Evolutionary conservation across 2,888 invertebrate genomes (phyloP), one percentile per base, ranked within the genome.

Genomic region (Punctoribates punctum): DNA sequence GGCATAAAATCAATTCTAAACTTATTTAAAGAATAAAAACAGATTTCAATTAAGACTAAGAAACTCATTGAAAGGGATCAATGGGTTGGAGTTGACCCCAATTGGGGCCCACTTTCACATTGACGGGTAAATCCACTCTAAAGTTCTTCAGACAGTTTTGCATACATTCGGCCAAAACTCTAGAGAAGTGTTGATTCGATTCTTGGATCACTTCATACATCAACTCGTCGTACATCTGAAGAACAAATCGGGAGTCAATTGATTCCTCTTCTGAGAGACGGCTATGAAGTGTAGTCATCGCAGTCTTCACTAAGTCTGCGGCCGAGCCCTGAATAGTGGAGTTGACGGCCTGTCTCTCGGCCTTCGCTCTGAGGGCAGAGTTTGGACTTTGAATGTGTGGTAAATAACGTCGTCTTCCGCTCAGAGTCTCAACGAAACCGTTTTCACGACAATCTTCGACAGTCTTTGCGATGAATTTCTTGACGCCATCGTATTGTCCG

Each of bases 281-380:
- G 15, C 85, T 84, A 80, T 94, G 90, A 81, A 96, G 89, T 73
- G 87, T 86, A 38, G 93, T 87, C 90, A 97, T 93, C 0, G 96
- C 95, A 76, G 87, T 89, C 84, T 99, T 99, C 0, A 93, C 91
- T 65, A 99, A 89, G 84, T 99, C 98, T 0, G 97, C 94, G 0
- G 97, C 98, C 0, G 97, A 95, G 0, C 97, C 98, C 85, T 99
- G 98, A 74, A 99, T 90, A 17, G 90, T 91, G 1, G 96, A 93
- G 84, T 99, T 99, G 0, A 99, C 88, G 17, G 96, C 96, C 86
- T 97, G 96, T n/a, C 98, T 88, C 84, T 96, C 95, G 0, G 94
- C 92, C 86, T 94, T 89, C 81, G 87, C 91, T 91, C 86, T 88
- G 76, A 88, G 85, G 34, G 86, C 83, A 42, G 84, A 81, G 80